These are phyloP conservation scores for Speoplatyrhinus poulsoni DNA, from an alignment of 2,113 vertebrate genomes.

Conservation along the genomic window DNA sequence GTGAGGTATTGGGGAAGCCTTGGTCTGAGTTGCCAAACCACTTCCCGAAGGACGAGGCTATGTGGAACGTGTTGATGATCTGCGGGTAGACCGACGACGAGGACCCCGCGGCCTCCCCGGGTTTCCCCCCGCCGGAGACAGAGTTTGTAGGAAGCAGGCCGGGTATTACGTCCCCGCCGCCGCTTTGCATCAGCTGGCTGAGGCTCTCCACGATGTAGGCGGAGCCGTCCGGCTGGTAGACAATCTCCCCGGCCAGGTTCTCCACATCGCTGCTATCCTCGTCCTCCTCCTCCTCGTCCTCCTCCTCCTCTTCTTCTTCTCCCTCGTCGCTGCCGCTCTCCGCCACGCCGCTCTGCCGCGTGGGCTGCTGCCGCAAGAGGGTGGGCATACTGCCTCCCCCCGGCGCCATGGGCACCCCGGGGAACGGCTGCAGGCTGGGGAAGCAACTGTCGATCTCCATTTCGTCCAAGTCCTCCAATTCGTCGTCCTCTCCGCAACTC, in stretches of 20 bases:
- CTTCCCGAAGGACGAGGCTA: constrained; percentile 99
- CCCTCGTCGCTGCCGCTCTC: constrained; percentile 93
- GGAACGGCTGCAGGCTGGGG: constrained; percentile 80
- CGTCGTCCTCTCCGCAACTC: constrained; percentile 85
- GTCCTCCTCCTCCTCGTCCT: constrained; percentile 88
- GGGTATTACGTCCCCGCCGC: constrained; percentile 80
- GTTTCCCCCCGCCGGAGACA: constrained; percentile 78
- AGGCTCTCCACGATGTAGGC: constrained; percentile 98
- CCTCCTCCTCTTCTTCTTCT: constrained; percentile 90
- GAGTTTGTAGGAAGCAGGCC: constrained; percentile 87
- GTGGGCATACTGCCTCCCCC: constrained; percentile 77
- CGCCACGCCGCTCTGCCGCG: constrained; percentile 63
- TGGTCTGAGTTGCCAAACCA: constrained; percentile 98
- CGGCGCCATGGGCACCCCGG: constrained; percentile 74
- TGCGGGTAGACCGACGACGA: constrained; percentile 92
- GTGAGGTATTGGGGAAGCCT: constrained; percentile 99
- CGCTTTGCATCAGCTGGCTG: constrained; percentile 95
- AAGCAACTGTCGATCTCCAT: constrained; percentile 86
- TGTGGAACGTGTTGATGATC: constrained; percentile 99
- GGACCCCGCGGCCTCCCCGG: constrained; percentile 84
- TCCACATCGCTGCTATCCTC: constrained; percentile 96
- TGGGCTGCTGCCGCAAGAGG: constrained; percentile 75
- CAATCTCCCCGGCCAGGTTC: constrained; percentile 98
- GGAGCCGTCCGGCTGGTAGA: constrained; percentile 98
- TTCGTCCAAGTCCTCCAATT: constrained; percentile 91